Base-by-base conservation (phyloP, 2,797 vertebrate species). In the Thaleichthys pacificus region DNA sequence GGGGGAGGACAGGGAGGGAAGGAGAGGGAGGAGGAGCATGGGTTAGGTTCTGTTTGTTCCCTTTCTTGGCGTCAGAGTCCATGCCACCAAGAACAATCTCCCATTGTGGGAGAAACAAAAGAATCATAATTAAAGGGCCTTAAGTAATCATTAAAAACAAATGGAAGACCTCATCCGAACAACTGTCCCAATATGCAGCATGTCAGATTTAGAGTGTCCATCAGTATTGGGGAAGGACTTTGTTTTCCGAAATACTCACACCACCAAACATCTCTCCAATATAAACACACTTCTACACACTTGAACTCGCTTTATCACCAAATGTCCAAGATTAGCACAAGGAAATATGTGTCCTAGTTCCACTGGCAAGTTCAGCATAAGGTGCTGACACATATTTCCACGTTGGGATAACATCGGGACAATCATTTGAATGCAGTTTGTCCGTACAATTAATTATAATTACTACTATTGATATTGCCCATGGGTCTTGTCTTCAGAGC, bases 91-190 rank as follows among this genome's bases (percentile, higher is more conserved):
- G 32, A 86, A 91, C 89, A 91, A 87, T 86, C 83, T 2, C 60
- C 70, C 79, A 86, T 90, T 92, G 84, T 91, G 71, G 8, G 0
- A 4, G 60, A 24, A 90, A 84, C 88, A 89, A 87, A 66, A 9
- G 77, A 80, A 79, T 82, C 70, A 87, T 87, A 84, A 93, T 91
- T 84, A 80, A 90, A 86, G 82, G 81, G 72, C 80, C 88, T 88
- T 73, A 71, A 81, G 77, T 77, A 82, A 82, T 86, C 30, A 66
- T 80, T 85, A 77, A 77, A 87, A 87, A 88, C 86, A 88, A 87
- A 86, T 68, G 75, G 69, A 76, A 79, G 85, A 82, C 72, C 77
- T 85, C 80, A 82, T 86, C 67, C 42, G 74, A 86, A 82, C 84
- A 81, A 71, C 72, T 51, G 77, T 74, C 70, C 69, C 75, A 75